A percentile compares a stretch with the other conserved stretches of the same genome.
Evolutionary conservation across 2,797 vertebrate genomes (phyloP).

Genomic region (Mormyrops boulengeri): DNA sequence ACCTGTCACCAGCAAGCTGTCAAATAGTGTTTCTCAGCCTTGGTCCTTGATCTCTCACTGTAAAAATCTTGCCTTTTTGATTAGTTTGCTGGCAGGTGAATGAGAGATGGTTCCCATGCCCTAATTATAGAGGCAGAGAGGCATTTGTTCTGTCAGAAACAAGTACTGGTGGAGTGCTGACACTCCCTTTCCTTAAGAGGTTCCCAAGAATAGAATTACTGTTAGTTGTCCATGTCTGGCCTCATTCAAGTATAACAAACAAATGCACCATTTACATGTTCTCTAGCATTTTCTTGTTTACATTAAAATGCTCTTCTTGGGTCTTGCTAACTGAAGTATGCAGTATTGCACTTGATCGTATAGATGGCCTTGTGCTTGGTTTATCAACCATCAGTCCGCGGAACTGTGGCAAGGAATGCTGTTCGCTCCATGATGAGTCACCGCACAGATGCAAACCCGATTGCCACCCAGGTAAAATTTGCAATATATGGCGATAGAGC

Average conservation of each 20-base stretch:
- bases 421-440: not conserved
- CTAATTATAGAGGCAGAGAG: slow-evolving; percentile 28
- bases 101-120: slow-evolving; percentile 26
- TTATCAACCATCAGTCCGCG: not conserved
- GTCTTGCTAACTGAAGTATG: not conserved
- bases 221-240: not conserved
- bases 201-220: not conserved
- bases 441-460: not conserved
- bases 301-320: not conserved
- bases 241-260: not conserved
- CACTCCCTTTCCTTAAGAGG: not conserved
- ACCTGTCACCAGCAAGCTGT: slow-evolving; percentile 54
- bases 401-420: not conserved
- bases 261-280: not conserved
- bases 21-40: slow-evolving; percentile 46
- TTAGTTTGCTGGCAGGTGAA: slow-evolving; percentile 39
- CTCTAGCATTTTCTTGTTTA: not conserved
- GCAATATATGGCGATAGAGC: not conserved
- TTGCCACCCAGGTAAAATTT: not conserved
- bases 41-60: slow-evolving; percentile 50
- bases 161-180: not conserved
- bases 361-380: not conserved
- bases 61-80: slow-evolving; percentile 43
- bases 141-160: slow-evolving; percentile 1
- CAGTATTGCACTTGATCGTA: not conserved